Percentiles rank a stretch among this genome's conserved stretches.
Evolutionary conservation across 2,113 vertebrate species (phyloP).

Genomic region (rabbit (Oryctolagus cuniculus)): mOryCun1.1 NC_091440.1:111694001-111694500

Average conservation of each 20-base stretch:
- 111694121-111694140: rapidly evolving
- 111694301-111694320: neutral
- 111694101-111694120: neutral
- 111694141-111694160: neutral
- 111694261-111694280: neutral
- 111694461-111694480: too few relatives aligned
- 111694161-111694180: neutral
- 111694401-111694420: neutral
- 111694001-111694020: too few relatives aligned
- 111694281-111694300: neutral
- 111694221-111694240: neutral
- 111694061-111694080: too few relatives aligned
- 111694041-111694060: too few relatives aligned
- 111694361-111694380: neutral
- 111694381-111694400: neutral
- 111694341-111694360: neutral
- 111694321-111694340: neutral
- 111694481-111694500: rapidly evolving
- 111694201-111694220: neutral
- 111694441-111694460: neutral
- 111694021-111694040: too few relatives aligned
- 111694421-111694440: neutral
- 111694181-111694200: neutral
- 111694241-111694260: neutral
- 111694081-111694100: neutral